Evolutionary conservation across 2,113 vertebrate genomes (phyloP), one percentile per base, ranked within the genome.

Genomic region (Poicephalus meyeri): DNA sequence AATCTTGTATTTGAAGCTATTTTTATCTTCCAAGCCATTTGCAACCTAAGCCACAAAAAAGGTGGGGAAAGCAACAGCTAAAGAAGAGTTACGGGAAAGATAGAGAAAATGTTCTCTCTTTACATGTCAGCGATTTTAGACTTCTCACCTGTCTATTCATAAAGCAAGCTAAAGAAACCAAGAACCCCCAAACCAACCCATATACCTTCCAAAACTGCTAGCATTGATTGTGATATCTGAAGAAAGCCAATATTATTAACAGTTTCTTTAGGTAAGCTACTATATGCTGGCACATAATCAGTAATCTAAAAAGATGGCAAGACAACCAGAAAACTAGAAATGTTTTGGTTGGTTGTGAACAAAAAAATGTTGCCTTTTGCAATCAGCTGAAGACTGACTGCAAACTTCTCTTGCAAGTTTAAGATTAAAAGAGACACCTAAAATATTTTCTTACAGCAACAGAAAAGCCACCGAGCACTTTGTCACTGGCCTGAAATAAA

Each of bases 1-100:
- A 91, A 95, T 97, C 91, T 53, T 68, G 23, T 80, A 60, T 81
- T 61, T 63, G 64, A 71, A 83, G 70, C 58, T 95, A 83, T 86
- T 95, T 95, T 91, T 88, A 68, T 71, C 80, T 72, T 81, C 25
- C 8, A 8, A 60, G 35, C 10, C 35, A 52, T 79, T 28, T 65
- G 52, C 29, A 91, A 53, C 53, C 21, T 91, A 71, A 89, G 26
- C n/a, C 44, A 89, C 61, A 72, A 65, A 81, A 88, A 49, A 55
- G 41, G 33, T 46, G 35, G 47, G 44, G 60, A 94, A 86, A 60
- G 13, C 0, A 1, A 76, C 24, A 81, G 13, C 33, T 72, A 76
- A 87, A 74, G 28, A 33, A 47, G 42, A 66, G 39, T 42, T 47
- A 87, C 35, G 11, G 9, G 12, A 91, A 7, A 41, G 25, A 42